phyloP scores from a whole-genome alignment of 1,140 invertebrate genomes.

The Octopus sinensis region DNA sequence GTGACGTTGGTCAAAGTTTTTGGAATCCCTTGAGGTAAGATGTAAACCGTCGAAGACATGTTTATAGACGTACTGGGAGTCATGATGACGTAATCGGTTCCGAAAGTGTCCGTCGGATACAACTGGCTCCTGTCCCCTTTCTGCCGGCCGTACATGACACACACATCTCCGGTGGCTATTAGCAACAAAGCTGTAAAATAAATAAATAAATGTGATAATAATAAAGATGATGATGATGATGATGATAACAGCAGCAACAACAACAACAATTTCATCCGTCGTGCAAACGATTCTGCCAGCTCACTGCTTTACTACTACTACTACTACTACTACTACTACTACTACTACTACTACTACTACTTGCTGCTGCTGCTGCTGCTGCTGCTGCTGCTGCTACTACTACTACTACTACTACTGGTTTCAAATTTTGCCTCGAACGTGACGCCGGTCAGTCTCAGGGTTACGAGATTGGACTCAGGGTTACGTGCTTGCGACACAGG shows the following conservation, averaged over 20 bases:
- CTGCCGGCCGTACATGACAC: neutral
- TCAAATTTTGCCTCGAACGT: no score
- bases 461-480: no score
- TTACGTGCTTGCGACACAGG: no score
- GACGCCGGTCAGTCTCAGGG: no score
- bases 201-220: neutral
- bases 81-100: neutral
- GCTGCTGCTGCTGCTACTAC: no score
- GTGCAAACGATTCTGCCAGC: no score
- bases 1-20: neutral
- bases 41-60: neutral
- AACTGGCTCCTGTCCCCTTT: neutral
- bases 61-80: neutral
- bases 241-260: neutral
- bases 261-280: no score
- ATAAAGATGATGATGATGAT: neutral
- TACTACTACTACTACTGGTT: no score
- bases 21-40: neutral
- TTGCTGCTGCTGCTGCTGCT: no score
- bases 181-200: neutral
- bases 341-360: no score
- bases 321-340: no score
- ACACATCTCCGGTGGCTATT: neutral
- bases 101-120: neutral
- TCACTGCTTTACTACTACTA: no score